Conservation (phyloP, 1,140 invertebrate genomes). For the Drosophila grimshawi region DNA sequence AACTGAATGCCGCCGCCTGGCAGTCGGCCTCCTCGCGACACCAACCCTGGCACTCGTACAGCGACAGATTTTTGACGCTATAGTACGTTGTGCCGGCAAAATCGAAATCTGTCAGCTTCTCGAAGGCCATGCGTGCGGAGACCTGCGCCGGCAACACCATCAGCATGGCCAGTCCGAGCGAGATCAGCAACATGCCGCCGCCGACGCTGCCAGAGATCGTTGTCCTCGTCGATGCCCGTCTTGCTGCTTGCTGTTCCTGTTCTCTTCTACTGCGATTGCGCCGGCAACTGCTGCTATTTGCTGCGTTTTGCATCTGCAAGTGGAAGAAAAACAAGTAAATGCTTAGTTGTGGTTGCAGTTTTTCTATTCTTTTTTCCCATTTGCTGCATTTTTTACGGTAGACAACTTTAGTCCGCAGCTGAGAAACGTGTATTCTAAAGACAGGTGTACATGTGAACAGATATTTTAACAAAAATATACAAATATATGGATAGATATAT, state of each 20-base stretch:
- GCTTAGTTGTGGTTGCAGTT: background rate
- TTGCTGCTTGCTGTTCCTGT: background rate
- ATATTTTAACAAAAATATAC: too few species aligned
- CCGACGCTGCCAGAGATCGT: constrained; percentile 28
- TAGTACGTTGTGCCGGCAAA: constrained; percentile 96
- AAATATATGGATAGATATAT: too few species aligned
- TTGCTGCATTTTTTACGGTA: background rate
- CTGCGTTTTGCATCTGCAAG: constrained; percentile 49
- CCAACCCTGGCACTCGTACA: constrained; percentile 98
- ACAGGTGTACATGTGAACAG: too few species aligned
- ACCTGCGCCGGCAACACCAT: constrained; percentile 49
- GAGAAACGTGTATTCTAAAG: too few species aligned
- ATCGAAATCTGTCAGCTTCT: constrained; percentile 96
- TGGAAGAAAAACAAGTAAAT: background rate
- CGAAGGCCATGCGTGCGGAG: constrained; percentile 92
- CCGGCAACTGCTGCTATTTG: constrained; percentile 35
- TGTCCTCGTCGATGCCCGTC: constrained; percentile 13
- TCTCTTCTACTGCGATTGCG: constrained; percentile 31
- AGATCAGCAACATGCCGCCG: constrained; percentile 30
- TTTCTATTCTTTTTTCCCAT: too few species aligned
- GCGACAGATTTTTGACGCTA: constrained; percentile 94
- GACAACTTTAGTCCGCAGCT: too few species aligned
- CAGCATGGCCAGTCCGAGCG: constrained; percentile 37
- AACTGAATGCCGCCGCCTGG: constrained; percentile 95
- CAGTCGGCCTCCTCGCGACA: constrained; percentile 96